Conservation (phyloP, 35 echinoderm and acorn worm genomes). For the Nesometra sesokonis region DNA sequence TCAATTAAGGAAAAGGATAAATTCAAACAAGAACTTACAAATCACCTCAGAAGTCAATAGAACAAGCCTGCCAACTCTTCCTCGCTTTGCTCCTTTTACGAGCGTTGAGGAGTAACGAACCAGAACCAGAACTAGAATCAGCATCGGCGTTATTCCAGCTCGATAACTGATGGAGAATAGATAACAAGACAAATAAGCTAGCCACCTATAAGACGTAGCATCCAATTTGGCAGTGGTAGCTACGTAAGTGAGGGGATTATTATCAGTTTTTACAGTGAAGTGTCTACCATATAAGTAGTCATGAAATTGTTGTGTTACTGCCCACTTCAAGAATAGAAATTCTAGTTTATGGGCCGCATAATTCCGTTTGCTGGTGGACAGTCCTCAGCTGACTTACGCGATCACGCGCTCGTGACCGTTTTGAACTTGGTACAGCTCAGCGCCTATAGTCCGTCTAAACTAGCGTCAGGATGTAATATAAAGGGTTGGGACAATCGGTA, state of each 20-base stretch:
- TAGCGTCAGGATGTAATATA: constrained; percentile 54
- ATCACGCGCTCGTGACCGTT: background rate
- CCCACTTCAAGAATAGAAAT: constrained; percentile 38
- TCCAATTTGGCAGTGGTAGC: constrained; percentile 19
- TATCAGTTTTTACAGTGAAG: constrained; percentile 19
- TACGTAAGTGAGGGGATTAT: constrained; percentile 26
- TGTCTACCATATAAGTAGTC: constrained; percentile 21
- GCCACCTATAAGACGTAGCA: constrained; percentile 16
- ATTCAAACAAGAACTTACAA: too few species aligned
- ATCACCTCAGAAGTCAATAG: too few species aligned
- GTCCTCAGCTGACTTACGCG: background rate
- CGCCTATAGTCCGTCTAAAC: constrained; percentile 45
- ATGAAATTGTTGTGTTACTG: constrained; percentile 33
- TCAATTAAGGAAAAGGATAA: too few species aligned
- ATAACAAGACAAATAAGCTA: constrained; percentile 6
- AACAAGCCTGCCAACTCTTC: too few species aligned
- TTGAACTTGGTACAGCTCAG: constrained; percentile 42
- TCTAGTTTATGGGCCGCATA: constrained; percentile 48
- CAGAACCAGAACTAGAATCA: too few species aligned
- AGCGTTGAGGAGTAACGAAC: too few species aligned
- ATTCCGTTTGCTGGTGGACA: constrained; percentile 30
- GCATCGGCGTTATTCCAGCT: constrained; percentile 36
- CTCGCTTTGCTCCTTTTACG: too few species aligned
- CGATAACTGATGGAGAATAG: constrained; percentile 22
- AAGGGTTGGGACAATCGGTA: constrained; percentile 49